Conservation (phyloP, 2,888 invertebrate species). For the Suillia variegata region DNA sequence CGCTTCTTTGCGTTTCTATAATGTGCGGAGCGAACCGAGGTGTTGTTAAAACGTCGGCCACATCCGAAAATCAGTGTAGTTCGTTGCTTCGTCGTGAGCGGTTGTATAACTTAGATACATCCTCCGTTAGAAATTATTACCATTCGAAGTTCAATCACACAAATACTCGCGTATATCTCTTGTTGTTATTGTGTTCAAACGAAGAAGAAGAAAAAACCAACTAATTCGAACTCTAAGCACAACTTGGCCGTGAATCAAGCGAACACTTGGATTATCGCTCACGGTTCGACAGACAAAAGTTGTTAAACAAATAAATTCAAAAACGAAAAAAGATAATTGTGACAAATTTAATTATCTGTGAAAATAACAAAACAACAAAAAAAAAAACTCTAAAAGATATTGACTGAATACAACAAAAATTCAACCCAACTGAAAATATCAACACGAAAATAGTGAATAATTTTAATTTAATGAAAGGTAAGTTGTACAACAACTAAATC, state of each 20-base stretch:
- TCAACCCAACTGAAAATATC: too few species aligned
- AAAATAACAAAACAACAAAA: constrained; percentile 17
- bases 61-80: constrained; percentile 54
- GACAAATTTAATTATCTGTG: constrained; percentile 27
- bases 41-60: constrained; percentile 42
- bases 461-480: too few species aligned
- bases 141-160: constrained; percentile 18
- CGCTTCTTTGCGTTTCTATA: constrained; percentile 40
- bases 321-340: background rate
- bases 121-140: constrained; percentile 25
- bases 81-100: constrained; percentile 55
- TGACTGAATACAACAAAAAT: background rate
- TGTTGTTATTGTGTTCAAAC: background rate
- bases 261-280: constrained; percentile 59
- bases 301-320: background rate
- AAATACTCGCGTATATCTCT: too few species aligned
- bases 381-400: background rate
- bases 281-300: constrained; percentile 33
- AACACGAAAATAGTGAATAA: too few species aligned
- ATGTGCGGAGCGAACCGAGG: constrained; percentile 43
- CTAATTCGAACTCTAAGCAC: constrained; percentile 23
- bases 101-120: constrained; percentile 35
- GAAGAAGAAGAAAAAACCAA: constrained; percentile 4
- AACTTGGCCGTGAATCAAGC: constrained; percentile 54
- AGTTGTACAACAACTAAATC: too few species aligned